phyloP scores from a whole-genome alignment of 2,888 invertebrate genomes.

The Tipula unca region DNA sequence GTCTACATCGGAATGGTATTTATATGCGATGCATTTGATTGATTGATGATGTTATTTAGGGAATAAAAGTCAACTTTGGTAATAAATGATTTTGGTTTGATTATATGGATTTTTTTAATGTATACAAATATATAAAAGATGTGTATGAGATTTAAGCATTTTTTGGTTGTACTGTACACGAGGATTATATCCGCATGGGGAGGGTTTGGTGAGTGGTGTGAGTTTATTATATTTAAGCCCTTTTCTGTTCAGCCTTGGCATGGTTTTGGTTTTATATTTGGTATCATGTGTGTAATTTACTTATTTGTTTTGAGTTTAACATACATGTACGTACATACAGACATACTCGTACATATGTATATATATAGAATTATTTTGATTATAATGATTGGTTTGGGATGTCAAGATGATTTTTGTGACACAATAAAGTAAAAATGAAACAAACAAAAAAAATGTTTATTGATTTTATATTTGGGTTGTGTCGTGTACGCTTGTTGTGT shows the following conservation, averaged over 20 bases:
- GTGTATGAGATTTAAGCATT: not conserved
- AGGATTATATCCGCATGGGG: not conserved
- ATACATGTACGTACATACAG: not conserved
- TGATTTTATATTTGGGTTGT: not conserved
- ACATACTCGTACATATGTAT: too few relatives aligned
- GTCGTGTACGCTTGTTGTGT: not conserved
- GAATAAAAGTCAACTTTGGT: not conserved
- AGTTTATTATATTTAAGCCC: not conserved
- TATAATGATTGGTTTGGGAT: slow-evolving; percentile 14
- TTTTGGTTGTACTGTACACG: not conserved
- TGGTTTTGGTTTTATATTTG: not conserved
- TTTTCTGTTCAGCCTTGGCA: not conserved
- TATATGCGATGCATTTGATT: not conserved
- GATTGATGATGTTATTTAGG: slow-evolving; percentile 8
- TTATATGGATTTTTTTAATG: not conserved
- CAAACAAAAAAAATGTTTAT: not conserved
- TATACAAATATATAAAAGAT: not conserved
- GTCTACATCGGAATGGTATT: not conserved
- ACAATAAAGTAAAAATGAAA: not conserved
- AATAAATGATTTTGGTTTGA: slow-evolving; percentile 1
- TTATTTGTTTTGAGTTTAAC: not conserved
- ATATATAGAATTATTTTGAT: not conserved
- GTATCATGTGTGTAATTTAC: slow-evolving; percentile 8
- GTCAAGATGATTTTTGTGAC: slow-evolving; percentile 14
- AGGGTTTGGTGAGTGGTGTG: not conserved